These are phyloP conservation scores for Trachurus trachurus DNA, from an alignment of 2,797 vertebrate genomes.

Conservation along the genomic window DNA sequence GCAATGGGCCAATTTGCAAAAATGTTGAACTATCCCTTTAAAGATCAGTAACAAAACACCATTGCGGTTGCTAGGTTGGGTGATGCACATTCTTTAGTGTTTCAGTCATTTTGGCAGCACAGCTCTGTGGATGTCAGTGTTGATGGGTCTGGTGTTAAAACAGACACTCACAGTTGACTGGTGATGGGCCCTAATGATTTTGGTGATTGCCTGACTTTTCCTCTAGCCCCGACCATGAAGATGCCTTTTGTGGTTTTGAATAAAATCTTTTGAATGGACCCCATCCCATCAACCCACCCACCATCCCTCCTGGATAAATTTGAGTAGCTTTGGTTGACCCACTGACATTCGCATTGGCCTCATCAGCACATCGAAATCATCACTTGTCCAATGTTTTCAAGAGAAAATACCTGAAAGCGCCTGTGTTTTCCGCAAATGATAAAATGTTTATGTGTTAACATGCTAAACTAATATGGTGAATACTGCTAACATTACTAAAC, in stretches of 20 bases:
- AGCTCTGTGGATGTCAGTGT: no score
- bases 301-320: neutral
- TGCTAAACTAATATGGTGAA: neutral
- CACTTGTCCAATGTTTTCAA: neutral
- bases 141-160: neutral
- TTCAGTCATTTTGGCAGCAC: neutral
- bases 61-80: neutral
- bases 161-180: neutral
- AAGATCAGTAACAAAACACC: neutral
- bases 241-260: neutral
- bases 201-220: neutral
- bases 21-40: neutral
- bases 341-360: no score
- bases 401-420: neutral
- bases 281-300: no score
- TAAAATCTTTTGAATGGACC: neutral
- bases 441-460: neutral
- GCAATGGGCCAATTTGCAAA: no score
- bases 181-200: neutral
- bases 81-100: neutral
- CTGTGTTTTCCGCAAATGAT: neutral
- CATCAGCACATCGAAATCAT: neutral
- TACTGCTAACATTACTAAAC: neutral
- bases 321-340: no score
- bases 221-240: neutral